Evolutionary conservation across 2,797 vertebrate species (phyloP).

Genomic region (Rhinella marina): DNA sequence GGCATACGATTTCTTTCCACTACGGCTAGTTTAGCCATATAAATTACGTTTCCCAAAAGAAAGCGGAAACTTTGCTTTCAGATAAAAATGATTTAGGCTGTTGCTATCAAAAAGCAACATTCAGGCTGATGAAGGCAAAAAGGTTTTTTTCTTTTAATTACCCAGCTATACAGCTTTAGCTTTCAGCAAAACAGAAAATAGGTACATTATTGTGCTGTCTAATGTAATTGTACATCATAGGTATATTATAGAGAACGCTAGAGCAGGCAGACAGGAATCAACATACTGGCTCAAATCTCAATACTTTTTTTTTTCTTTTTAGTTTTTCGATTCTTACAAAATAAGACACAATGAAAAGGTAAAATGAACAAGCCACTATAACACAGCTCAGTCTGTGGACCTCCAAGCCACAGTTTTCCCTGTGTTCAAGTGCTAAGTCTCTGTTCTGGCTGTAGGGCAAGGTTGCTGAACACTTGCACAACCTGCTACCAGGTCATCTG

Average conservation of each 20-base stretch:
- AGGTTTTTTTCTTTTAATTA: conserved; percentile 70
- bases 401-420: conserved; percentile 68
- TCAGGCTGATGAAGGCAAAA: conserved; percentile 79
- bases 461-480: conserved; percentile 65
- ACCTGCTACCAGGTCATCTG: conserved; percentile 66
- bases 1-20: conserved; percentile 77
- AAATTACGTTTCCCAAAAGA: conserved; percentile 79
- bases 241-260: conserved; percentile 74
- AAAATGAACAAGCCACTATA: conserved; percentile 74
- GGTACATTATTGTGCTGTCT: conserved; percentile 84
- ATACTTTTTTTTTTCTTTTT: conserved; percentile 69
- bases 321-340: conserved; percentile 73
- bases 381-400: conserved; percentile 78
- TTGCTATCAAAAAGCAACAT: conserved; percentile 79
- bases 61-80: conserved; percentile 75
- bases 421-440: conserved; percentile 71
- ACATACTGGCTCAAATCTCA: conserved; percentile 72
- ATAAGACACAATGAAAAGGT: conserved; percentile 72
- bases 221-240: conserved; percentile 78
- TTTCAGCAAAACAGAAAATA: conserved; percentile 78
- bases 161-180: conserved; percentile 75
- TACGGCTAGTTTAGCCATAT: conserved; percentile 83
- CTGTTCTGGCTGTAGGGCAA: conserved; percentile 70
- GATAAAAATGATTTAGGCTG: conserved; percentile 78
- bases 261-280: conserved; percentile 81